Percentiles rank a stretch among this genome's conserved stretches.
Conservation (phyloP, 2,113 vertebrate species). For the Otus sunia region DNA sequence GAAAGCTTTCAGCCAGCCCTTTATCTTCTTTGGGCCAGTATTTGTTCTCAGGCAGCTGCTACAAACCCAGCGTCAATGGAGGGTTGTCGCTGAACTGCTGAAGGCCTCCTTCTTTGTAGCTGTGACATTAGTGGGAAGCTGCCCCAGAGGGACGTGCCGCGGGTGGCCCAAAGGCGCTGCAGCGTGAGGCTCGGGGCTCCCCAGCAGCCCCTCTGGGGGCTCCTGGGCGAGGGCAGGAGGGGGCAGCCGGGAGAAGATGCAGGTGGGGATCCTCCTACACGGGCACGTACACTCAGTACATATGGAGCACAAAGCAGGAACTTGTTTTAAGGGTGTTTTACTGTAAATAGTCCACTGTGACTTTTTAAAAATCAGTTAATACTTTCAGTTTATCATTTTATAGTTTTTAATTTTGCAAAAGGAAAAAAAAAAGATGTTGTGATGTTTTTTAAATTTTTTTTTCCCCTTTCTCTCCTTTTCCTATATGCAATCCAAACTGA, state of each 20-base stretch:
- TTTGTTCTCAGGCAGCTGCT: neutral
- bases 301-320: neutral
- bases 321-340: constrained; percentile 25
- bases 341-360: constrained; percentile 66
- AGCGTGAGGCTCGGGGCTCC: neutral
- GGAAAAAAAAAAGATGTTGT: neutral
- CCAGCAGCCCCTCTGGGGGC: neutral
- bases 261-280: neutral
- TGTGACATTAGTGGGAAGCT: neutral
- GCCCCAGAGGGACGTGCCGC: neutral
- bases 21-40: neutral
- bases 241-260: neutral
- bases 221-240: neutral
- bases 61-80: neutral
- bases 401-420: constrained; percentile 65
- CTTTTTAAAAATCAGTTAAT: neutral
- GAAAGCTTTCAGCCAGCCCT: neutral
- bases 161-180: neutral
- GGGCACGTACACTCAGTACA: neutral
- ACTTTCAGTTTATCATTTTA: constrained; percentile 59
- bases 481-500: constrained; percentile 60
- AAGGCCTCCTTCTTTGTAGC: neutral
- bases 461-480: constrained; percentile 23
- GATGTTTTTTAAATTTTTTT: neutral
- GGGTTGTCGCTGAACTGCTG: neutral